Percentiles rank a stretch among this genome's conserved stretches.
These are phyloP conservation scores for Lytechinus pictus DNA, from an alignment of 35 echinoderm and acorn worm species.

Conservation along the genomic window DNA sequence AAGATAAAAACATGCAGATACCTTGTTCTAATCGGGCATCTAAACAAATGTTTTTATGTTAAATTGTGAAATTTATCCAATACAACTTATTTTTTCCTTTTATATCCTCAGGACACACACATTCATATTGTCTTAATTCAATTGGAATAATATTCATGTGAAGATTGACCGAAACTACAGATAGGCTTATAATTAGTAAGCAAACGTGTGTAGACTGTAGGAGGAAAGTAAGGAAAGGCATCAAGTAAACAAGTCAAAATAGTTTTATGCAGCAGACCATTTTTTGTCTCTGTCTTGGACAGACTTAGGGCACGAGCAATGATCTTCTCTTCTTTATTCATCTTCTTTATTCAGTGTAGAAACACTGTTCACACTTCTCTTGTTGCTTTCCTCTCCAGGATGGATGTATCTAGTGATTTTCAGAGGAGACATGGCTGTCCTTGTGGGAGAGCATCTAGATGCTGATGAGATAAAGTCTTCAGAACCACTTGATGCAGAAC, in stretches of 20 bases:
- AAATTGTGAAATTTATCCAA: too few relatives aligned
- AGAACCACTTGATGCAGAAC: neutral
- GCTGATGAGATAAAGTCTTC: neutral
- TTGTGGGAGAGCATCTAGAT: neutral
- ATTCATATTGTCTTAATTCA: too few relatives aligned
- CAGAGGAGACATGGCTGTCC: slow-evolving; percentile 37
- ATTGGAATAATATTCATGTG: too few relatives aligned
- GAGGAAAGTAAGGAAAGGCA: neutral
- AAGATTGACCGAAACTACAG: too few relatives aligned
- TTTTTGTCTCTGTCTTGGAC: neutral
- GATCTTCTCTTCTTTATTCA: neutral
- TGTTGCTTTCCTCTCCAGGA: neutral
- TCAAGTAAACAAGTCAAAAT: neutral
- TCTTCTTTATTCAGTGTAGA: neutral
- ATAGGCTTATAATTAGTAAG: too few relatives aligned
- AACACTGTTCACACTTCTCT: neutral
- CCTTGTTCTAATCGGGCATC: too few relatives aligned
- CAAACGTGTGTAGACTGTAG: too few relatives aligned
- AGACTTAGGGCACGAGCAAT: neutral
- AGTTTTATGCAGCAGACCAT: neutral
- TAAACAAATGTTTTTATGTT: too few relatives aligned
- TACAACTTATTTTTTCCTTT: too few relatives aligned
- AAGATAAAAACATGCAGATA: too few relatives aligned
- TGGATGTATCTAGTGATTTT: slow-evolving; percentile 36
- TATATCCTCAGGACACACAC: too few relatives aligned